Conservation (phyloP, 2,113 vertebrate species). For the Perca flavescens region DNA sequence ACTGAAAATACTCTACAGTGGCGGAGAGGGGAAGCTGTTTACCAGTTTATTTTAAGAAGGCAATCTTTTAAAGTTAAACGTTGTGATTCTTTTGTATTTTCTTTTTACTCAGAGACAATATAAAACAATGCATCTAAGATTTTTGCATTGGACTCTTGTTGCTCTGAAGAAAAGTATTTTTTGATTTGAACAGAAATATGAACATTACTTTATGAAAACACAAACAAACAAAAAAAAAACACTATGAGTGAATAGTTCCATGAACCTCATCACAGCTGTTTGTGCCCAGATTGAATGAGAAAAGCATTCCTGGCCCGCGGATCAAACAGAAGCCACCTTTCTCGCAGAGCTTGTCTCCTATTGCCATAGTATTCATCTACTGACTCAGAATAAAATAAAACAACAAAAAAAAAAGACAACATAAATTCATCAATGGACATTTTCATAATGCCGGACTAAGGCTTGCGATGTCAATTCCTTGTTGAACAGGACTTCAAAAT, state of each 20-base stretch:
- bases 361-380: conserved; percentile 71
- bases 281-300: conserved; percentile 72
- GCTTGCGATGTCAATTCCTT: conserved; percentile 59
- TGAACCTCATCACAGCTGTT: conserved; percentile 72
- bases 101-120: conserved; percentile 73
- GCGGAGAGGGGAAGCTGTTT: conserved; percentile 45
- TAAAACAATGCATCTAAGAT: conserved; percentile 53
- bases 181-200: conserved; percentile 78
- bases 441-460: conserved; percentile 59
- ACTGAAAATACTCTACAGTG: conserved; percentile 43
- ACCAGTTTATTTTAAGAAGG: conserved; percentile 40
- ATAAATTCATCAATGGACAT: conserved; percentile 63
- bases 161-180: conserved; percentile 78
- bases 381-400: conserved; percentile 61
- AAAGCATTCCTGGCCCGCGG: conserved; percentile 62
- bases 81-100: conserved; percentile 68
- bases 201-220: conserved; percentile 62
- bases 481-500: conserved; percentile 60
- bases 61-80: conserved; percentile 38
- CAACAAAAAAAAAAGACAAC: conserved; percentile 20
- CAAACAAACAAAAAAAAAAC: conserved; percentile 30
- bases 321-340: conserved; percentile 67
- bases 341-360: conserved; percentile 67
- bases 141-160: conserved; percentile 69
- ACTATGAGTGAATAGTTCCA: conserved; percentile 70